A percentile compares a stretch with the other conserved stretches of the same genome.
phyloP scores from a whole-genome alignment of 2,888 invertebrate genomes.

The Drosophila greeni region DNA sequence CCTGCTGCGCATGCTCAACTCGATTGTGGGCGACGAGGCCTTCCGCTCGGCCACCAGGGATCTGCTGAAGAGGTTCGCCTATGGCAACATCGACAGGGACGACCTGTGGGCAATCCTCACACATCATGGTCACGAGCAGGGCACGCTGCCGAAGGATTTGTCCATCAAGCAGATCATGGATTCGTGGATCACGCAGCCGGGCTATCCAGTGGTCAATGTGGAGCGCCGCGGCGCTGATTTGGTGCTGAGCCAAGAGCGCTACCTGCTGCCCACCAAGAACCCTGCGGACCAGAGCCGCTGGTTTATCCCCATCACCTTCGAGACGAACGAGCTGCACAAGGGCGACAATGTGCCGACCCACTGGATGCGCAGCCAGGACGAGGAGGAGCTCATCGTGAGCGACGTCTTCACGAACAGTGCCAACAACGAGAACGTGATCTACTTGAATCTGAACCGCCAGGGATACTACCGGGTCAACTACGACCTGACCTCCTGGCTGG shows the following conservation, averaged over 20 bases:
- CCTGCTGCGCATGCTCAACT: constrained; percentile 85
- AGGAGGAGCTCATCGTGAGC: constrained; percentile 69
- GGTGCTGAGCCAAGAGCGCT: constrained; percentile 76
- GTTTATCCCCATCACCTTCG: constrained; percentile 78
- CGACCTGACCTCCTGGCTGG: constrained; percentile 82
- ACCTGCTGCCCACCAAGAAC: constrained; percentile 74
- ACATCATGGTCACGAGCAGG: constrained; percentile 80
- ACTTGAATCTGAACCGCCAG: constrained; percentile 80
- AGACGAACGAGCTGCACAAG: constrained; percentile 73
- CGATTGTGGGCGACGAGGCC: constrained; percentile 83
- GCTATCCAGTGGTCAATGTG: constrained; percentile 84
- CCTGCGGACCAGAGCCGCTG: constrained; percentile 73
- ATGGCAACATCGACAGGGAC: constrained; percentile 82
- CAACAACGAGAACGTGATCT: constrained; percentile 74
- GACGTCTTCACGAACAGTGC: constrained; percentile 71
- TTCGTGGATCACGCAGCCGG: constrained; percentile 84
- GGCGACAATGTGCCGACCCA: constrained; percentile 75
- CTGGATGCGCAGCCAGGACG: constrained; percentile 74
- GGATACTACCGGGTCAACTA: constrained; percentile 85
- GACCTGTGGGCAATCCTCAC: constrained; percentile 85
- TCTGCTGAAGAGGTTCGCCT: constrained; percentile 80
- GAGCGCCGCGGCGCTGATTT: constrained; percentile 77
- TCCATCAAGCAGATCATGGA: constrained; percentile 83
- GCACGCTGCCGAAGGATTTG: constrained; percentile 77
- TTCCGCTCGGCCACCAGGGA: constrained; percentile 81